Conservation (phyloP, 2,797 vertebrate genomes). For the Monodelphis domestica region DNA sequence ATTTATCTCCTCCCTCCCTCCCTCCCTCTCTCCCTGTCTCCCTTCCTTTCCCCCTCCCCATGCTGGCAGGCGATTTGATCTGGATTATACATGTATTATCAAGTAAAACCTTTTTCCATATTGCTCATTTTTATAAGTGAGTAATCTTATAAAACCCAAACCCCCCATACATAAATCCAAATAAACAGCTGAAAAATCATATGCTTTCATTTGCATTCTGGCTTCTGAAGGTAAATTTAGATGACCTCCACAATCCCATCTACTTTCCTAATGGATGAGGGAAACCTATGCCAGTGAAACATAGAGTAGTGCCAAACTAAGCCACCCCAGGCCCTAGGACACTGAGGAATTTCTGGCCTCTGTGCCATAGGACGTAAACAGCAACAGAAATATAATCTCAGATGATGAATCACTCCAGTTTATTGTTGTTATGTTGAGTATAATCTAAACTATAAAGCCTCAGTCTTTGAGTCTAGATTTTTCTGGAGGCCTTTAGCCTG, state of each 20-base stretch:
- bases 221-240: not conserved
- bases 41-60: no score
- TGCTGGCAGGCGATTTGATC: no score
- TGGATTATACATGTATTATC: no score
- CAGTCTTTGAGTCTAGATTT: not conserved
- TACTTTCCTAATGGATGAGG: not conserved
- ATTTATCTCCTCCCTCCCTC: no score
- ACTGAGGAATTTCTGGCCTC: conserved; percentile 3
- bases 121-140: no score
- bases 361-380: not conserved
- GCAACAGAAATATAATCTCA: conserved; percentile 16
- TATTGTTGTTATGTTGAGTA: not conserved
- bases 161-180: no score
- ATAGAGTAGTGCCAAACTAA: not conserved
- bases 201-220: no score
- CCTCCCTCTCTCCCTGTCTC: no score
- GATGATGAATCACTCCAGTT: not conserved
- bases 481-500: not conserved
- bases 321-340: not conserved
- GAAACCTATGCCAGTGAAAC: not conserved
- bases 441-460: not conserved
- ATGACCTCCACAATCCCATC: not conserved
- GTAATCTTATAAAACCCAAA: no score
- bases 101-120: no score
- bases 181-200: no score